Conservation (phyloP, 2,797 vertebrate species). For the Hypotaenidia philippensis region DNA sequence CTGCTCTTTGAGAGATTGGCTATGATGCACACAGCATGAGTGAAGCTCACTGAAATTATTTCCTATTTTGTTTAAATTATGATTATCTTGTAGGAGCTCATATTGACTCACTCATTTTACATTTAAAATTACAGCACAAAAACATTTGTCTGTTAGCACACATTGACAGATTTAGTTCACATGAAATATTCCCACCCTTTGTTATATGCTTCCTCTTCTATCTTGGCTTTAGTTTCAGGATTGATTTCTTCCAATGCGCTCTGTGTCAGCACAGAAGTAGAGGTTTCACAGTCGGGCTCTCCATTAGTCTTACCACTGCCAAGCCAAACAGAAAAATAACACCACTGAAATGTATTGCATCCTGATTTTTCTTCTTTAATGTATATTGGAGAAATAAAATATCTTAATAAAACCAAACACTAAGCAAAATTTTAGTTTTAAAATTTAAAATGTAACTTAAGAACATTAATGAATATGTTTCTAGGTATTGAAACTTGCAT, state of each 20-base stretch:
- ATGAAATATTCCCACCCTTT: constrained; percentile 85
- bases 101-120: background rate
- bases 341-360: background rate
- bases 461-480: background rate
- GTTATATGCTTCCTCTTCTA: constrained; percentile 93
- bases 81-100: background rate
- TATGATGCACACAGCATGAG: background rate
- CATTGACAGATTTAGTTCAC: background rate
- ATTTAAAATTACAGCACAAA: background rate
- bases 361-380: background rate
- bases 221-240: constrained; percentile 91
- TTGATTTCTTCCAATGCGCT: constrained; percentile 86
- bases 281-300: constrained; percentile 85
- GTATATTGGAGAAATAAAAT: background rate
- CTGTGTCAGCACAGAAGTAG: constrained; percentile 74
- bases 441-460: background rate
- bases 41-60: background rate
- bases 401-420: background rate
- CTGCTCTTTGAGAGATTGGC: background rate
- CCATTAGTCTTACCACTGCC: constrained; percentile 88
- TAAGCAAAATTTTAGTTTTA: background rate
- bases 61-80: background rate
- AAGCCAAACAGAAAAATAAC: constrained; percentile 44
- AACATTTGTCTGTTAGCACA: background rate
- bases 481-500: background rate